Evolutionary conservation across 2,113 vertebrate genomes (phyloP).

Genomic region (Perccottus glenii): DNA sequence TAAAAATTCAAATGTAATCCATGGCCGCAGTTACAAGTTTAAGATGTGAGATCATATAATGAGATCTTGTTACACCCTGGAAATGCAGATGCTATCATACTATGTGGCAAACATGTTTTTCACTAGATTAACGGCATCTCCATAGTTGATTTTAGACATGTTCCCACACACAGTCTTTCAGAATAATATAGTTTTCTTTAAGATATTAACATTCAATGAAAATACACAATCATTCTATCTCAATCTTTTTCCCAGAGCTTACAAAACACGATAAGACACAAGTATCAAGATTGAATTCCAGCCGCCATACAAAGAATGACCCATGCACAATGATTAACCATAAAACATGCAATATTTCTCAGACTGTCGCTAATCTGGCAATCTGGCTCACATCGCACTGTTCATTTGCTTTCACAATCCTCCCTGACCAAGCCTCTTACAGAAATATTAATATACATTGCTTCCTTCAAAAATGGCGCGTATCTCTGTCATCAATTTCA

Average conservation of each 20-base stretch:
- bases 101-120: constrained; percentile 27
- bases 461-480: constrained; percentile 6
- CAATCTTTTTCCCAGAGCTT: constrained; percentile 43
- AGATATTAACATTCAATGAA: constrained; percentile 25
- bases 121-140: constrained; percentile 20
- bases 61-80: constrained; percentile 40
- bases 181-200: constrained; percentile 21
- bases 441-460: constrained; percentile 9
- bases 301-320: constrained; percentile 18
- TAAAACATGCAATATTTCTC: constrained; percentile 22
- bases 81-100: constrained; percentile 37
- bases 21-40: constrained; percentile 21
- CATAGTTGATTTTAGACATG: constrained; percentile 27
- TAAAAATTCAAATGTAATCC: constrained; percentile 42
- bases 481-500: constrained; percentile 28
- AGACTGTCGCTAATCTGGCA: constrained; percentile 30
- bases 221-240: constrained; percentile 35
- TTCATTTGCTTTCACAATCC: constrained; percentile 47
- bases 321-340: constrained; percentile 8
- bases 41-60: constrained; percentile 61
- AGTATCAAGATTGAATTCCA: constrained; percentile 29
- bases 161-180: constrained; percentile 27
- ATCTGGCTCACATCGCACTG: constrained; percentile 38
- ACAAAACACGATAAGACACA: constrained; percentile 38
- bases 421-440: constrained; percentile 48